Evolutionary conservation across 2,113 vertebrate species (phyloP).

Genomic region (Otolemur garnettii): DNA sequence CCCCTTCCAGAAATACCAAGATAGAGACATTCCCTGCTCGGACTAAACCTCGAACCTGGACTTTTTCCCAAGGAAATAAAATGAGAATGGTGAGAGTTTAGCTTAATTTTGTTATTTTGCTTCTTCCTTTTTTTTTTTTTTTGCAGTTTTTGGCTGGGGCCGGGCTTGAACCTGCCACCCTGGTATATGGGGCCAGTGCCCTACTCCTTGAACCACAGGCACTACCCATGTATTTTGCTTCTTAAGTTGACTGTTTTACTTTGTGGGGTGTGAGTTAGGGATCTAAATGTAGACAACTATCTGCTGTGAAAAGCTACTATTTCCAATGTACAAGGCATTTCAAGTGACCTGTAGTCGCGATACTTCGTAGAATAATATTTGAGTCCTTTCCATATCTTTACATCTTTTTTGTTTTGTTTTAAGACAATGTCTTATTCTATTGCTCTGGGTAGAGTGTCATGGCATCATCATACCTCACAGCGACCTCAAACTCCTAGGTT

Average conservation of each 20-base stretch:
- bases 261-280: neutral
- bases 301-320: neutral
- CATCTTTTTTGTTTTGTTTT: too few relatives aligned
- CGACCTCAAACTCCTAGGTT: too few relatives aligned
- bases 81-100: neutral
- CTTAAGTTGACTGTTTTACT: constrained; percentile 8
- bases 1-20: constrained; percentile 36
- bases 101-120: neutral
- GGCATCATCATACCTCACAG: too few relatives aligned
- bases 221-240: neutral
- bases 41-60: constrained; percentile 54
- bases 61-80: constrained; percentile 51
- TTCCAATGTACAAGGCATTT: constrained; percentile 1
- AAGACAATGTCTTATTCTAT: too few relatives aligned
- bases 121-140: neutral
- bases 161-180: too few relatives aligned
- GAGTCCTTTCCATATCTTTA: neutral
- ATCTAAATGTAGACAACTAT: neutral
- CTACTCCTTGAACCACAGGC: too few relatives aligned
- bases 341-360: neutral
- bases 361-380: neutral
- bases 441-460: too few relatives aligned
- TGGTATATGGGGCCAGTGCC: too few relatives aligned
- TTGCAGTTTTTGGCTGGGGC: too few relatives aligned
- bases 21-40: constrained; percentile 6